Evolutionary conservation across 2,797 vertebrate species (phyloP).

Genomic region (Pseudomugil tenellus): DNA sequence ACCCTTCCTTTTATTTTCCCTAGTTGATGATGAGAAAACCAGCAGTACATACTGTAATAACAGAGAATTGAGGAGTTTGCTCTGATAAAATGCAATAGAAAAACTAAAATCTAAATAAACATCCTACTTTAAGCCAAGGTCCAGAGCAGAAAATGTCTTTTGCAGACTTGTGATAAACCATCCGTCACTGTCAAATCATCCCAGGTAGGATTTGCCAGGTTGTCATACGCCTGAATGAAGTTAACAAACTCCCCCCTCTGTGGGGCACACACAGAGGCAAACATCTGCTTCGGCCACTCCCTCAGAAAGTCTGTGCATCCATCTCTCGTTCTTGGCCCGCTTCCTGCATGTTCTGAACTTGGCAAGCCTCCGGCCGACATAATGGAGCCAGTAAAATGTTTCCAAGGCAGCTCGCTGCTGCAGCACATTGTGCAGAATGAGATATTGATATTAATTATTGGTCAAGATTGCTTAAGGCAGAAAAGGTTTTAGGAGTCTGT

Average conservation of each 20-base stretch:
- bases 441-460: not conserved
- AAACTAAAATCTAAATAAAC: no score
- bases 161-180: constrained; percentile 29
- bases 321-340: constrained; percentile 22
- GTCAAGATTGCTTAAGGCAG: no score
- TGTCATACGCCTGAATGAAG: constrained; percentile 2
- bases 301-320: constrained; percentile 25
- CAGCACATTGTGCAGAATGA: constrained; percentile 23
- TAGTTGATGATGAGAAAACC: constrained; percentile 42
- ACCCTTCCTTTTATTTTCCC: not conserved
- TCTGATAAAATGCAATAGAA: no score
- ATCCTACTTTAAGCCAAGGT: not conserved
- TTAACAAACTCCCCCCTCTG: constrained; percentile 13
- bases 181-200: constrained; percentile 27
- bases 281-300: constrained; percentile 42
- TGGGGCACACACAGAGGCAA: constrained; percentile 5
- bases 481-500: not conserved
- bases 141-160: constrained; percentile 15
- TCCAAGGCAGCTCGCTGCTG: constrained; percentile 29
- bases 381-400: constrained; percentile 59
- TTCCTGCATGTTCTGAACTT: constrained; percentile 45
- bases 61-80: no score
- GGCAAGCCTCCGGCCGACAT: constrained; percentile 23
- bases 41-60: constrained; percentile 24
- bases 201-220: constrained; percentile 7